These are phyloP conservation scores for Cotesia vestalis DNA, from an alignment of 1,140 invertebrate species.

Conservation along the genomic window DNA sequence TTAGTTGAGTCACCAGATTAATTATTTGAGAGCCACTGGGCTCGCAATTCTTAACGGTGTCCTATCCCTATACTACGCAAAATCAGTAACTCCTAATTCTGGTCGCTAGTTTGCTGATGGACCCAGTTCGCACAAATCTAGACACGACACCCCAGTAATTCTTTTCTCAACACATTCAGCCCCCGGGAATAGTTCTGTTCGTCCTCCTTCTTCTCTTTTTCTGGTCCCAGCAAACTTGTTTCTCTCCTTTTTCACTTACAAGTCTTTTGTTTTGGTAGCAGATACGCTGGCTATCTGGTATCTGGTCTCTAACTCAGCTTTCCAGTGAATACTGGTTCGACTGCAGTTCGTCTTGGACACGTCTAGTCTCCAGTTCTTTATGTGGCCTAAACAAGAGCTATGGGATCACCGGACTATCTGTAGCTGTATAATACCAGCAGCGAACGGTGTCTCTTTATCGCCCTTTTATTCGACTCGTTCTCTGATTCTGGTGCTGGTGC, in stretches of 20 bases:
- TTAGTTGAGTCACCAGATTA: neutral
- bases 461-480: conserved; percentile 11
- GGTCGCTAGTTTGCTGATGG: conserved; percentile 44
- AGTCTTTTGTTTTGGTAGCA: conserved; percentile 27
- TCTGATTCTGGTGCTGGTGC: too few relatives aligned
- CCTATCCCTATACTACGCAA: conserved; percentile 41
- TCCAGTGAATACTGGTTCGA: conserved; percentile 55
- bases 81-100: conserved; percentile 54
- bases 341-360: conserved; percentile 58
- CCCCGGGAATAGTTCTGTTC: conserved; percentile 5
- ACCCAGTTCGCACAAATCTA: conserved; percentile 49
- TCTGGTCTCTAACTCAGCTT: neutral
- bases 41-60: conserved; percentile 30
- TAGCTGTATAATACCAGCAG: conserved; percentile 10
- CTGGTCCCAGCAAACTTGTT: too few relatives aligned
- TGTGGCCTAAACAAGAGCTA: conserved; percentile 53
- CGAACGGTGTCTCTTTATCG: conserved; percentile 17
- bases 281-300: neutral
- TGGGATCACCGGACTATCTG: conserved; percentile 48
- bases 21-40: conserved; percentile 27
- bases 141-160: conserved; percentile 10
- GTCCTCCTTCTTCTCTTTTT: conserved; percentile 31
- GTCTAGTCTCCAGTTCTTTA: conserved; percentile 57
- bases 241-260: too few relatives aligned
- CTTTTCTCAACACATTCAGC: conserved; percentile 1